phyloP scores from a whole-genome alignment of 2,797 vertebrate species.

The Bradypodion pumilum region DNA sequence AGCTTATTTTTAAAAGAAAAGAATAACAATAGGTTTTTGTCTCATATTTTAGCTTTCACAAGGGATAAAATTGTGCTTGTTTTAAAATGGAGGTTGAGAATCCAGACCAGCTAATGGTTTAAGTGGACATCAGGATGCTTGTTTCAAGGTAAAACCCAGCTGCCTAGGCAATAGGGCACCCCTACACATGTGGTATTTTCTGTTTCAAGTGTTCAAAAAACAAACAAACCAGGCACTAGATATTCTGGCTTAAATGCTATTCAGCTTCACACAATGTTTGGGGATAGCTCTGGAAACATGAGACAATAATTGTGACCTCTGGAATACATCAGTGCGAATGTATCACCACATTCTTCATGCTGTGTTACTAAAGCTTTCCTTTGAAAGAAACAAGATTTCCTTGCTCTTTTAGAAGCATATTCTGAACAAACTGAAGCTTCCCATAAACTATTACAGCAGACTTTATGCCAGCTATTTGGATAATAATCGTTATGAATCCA shows the following conservation, averaged over 20 bases:
- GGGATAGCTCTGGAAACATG: too few relatives aligned
- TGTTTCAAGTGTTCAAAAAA: too few relatives aligned
- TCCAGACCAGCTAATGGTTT: too few relatives aligned
- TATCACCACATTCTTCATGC: conserved; percentile 8
- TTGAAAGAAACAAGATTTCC: neutral
- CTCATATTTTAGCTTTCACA: too few relatives aligned
- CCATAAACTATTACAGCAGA: neutral
- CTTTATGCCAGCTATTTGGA: conserved; percentile 11
- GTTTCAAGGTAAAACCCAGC: too few relatives aligned
- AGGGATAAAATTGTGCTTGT: too few relatives aligned
- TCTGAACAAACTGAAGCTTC: neutral
- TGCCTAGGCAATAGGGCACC: neutral
- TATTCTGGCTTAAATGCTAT: neutral
- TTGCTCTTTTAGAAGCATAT: neutral
- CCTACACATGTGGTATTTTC: too few relatives aligned
- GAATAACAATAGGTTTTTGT: too few relatives aligned
- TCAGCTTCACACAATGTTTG: neutral
- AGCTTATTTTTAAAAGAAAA: too few relatives aligned
- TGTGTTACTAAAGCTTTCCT: neutral
- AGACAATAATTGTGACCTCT: neutral
- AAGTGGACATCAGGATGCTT: too few relatives aligned
- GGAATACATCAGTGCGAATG: neutral
- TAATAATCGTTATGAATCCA: conserved; percentile 7
- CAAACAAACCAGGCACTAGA: too few relatives aligned
- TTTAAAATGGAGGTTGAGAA: too few relatives aligned